phyloP scores from a whole-genome alignment of 2,888 invertebrate species.

The Drosophila bunnanda region DNA sequence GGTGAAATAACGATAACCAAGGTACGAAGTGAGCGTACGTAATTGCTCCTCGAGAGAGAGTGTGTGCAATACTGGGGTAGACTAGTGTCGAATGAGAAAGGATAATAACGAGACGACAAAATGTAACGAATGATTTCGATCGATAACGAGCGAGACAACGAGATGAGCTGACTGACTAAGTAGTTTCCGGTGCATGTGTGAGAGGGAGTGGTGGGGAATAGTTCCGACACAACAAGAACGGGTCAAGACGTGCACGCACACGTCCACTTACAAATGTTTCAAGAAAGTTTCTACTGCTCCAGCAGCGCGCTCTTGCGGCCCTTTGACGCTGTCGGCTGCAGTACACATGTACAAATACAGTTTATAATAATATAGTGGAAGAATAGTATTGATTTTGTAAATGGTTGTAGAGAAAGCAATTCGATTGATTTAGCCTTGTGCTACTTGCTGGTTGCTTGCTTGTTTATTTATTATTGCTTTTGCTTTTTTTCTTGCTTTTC shows the following conservation, averaged over 20 bases:
- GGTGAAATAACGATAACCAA: conserved; percentile 31
- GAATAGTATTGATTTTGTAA: conserved; percentile 66
- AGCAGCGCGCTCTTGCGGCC: conserved; percentile 84
- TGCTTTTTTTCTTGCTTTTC: conserved; percentile 19
- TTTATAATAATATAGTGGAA: conserved; percentile 75
- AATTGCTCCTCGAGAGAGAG: conserved; percentile 26
- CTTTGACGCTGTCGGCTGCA: conserved; percentile 84
- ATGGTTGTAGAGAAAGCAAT: conserved; percentile 80
- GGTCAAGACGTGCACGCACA: conserved; percentile 48
- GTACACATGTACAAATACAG: conserved; percentile 82
- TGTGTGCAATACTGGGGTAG: conserved; percentile 20
- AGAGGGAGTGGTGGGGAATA: conserved; percentile 19
- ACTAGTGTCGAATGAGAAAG: conserved; percentile 25
- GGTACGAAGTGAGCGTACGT: conserved; percentile 32
- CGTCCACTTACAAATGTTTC: conserved; percentile 85
- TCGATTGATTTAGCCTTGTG: conserved; percentile 71
- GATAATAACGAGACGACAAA: conserved; percentile 39
- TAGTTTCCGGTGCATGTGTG: conserved; percentile 14
- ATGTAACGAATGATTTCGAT: conserved; percentile 38
- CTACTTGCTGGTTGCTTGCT: conserved; percentile 54
- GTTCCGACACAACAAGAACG: conserved; percentile 62
- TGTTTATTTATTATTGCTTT: conserved; percentile 50
- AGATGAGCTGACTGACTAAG: conserved; percentile 29
- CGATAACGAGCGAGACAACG: conserved; percentile 40
- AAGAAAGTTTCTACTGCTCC: conserved; percentile 84